A percentile compares a stretch with the other conserved stretches of the same genome.
Conservation (phyloP, 1,140 invertebrate genomes). For the Drosophila bipectinata region DNA sequence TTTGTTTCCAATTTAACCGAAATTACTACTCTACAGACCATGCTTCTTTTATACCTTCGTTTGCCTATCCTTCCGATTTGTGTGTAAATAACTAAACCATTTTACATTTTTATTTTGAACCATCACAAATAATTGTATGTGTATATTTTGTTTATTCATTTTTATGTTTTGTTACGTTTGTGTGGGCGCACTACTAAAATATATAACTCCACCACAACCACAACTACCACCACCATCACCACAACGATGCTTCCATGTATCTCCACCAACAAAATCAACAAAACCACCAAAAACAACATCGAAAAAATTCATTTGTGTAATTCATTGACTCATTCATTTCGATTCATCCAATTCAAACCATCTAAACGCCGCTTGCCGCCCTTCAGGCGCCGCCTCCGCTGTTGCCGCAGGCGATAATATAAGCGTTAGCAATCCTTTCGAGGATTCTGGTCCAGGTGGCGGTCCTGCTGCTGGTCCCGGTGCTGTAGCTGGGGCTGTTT, state of each 20-base stretch:
- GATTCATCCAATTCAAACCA: constrained; percentile 64
- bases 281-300: constrained; percentile 41
- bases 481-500: constrained; percentile 56
- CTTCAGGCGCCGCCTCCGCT: constrained; percentile 68
- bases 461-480: constrained; percentile 38
- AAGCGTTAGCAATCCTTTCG: constrained; percentile 92
- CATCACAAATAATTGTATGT: constrained; percentile 54
- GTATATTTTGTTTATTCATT: constrained; percentile 77
- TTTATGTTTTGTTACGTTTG: constrained; percentile 75
- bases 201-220: constrained; percentile 51
- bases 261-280: constrained; percentile 37
- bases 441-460: constrained; percentile 86
- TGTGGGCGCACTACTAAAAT: constrained; percentile 75
- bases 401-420: constrained; percentile 87
- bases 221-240: constrained; percentile 39
- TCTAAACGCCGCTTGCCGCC: constrained; percentile 60
- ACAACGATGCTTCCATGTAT: constrained; percentile 53
- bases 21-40: constrained; percentile 21
- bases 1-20: not conserved
- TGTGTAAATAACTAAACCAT: constrained; percentile 29
- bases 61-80: constrained; percentile 5
- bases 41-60: constrained; percentile 5
- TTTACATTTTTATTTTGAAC: constrained; percentile 25
- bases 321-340: constrained; percentile 74
- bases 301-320: constrained; percentile 56